Conservation (phyloP, 2,113 vertebrate species). For the Piprites chloris region DNA sequence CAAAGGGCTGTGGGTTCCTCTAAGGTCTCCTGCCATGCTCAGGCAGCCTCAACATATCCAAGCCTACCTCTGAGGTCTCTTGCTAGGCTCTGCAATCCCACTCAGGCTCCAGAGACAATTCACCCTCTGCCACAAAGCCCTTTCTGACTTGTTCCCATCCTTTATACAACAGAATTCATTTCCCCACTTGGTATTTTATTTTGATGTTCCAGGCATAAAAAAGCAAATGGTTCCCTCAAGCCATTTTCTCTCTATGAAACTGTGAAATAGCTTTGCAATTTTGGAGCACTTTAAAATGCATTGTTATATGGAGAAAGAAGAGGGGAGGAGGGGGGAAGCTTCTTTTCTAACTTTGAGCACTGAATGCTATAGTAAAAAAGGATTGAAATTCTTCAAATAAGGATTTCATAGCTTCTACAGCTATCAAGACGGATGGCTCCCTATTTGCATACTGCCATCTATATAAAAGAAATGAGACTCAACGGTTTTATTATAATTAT, state of each 20-base stretch:
- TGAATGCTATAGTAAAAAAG: conserved; percentile 29
- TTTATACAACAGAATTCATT: conserved; percentile 58
- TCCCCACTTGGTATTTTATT: conserved; percentile 73
- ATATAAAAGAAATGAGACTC: conserved; percentile 35
- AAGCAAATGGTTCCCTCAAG: conserved; percentile 73
- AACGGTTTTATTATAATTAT: conserved; percentile 64
- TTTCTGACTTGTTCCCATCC: background rate
- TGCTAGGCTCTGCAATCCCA: background rate
- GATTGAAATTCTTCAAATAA: conserved; percentile 61
- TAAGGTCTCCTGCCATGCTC: background rate
- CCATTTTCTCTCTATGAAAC: conserved; percentile 72
- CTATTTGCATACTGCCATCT: conserved; percentile 1
- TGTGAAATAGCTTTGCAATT: conserved; percentile 77
- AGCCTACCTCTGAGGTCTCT: background rate
- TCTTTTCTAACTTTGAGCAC: conserved; percentile 38
- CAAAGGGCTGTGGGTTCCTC: background rate
- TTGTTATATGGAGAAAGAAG: conserved; percentile 68
- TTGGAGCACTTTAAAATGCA: conserved; percentile 73
- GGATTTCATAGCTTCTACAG: conserved; percentile 26
- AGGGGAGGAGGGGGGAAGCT: background rate
- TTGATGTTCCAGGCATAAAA: conserved; percentile 74
- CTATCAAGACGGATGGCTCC: background rate
- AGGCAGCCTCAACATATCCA: background rate
- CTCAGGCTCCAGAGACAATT: background rate
- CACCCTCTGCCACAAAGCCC: background rate